Conservation (phyloP, 1,140 invertebrate genomes). For the Drosophila gunungcola region DNA sequence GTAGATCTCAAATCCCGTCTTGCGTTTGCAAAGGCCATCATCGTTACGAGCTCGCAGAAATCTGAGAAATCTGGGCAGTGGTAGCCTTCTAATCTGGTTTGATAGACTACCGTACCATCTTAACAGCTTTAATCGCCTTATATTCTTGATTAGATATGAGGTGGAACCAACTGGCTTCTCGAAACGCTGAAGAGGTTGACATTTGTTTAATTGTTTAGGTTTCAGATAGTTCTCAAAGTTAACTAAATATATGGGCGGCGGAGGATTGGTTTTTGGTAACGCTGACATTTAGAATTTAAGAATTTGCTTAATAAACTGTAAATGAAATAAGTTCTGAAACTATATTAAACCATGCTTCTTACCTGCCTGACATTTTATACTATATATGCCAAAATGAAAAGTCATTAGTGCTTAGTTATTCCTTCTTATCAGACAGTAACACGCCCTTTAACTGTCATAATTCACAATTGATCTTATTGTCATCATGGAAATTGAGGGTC, state of each 20-base stretch:
- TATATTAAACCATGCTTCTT: not conserved
- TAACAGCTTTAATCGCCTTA: conserved; percentile 37
- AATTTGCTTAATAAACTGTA: no score
- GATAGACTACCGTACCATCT: conserved; percentile 30
- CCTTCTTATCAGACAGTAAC: not conserved
- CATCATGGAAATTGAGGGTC: not conserved
- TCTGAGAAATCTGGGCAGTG: conserved; percentile 51
- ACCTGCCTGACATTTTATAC: not conserved
- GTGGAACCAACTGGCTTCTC: not conserved
- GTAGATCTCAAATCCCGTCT: conserved; percentile 83
- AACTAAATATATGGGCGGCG: conserved; percentile 40
- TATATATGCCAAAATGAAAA: conserved; percentile 13
- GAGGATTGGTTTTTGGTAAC: not conserved
- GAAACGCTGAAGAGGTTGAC: conserved; percentile 48
- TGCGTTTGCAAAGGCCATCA: conserved; percentile 69
- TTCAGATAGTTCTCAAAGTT: conserved; percentile 66
- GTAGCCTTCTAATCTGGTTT: conserved; percentile 31
- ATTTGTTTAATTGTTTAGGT: conserved; percentile 37
- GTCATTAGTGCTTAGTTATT: conserved; percentile 1
- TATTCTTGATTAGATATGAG: not conserved
- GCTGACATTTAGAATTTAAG: conserved; percentile 9
- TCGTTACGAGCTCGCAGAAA: conserved; percentile 70
- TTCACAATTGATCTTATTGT: conserved; percentile 3
- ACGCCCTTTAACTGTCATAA: conserved; percentile 24
- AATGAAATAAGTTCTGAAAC: no score